Evolutionary conservation across 2,797 vertebrate genomes (phyloP).

Genomic region (Cuniculus paca): DNA sequence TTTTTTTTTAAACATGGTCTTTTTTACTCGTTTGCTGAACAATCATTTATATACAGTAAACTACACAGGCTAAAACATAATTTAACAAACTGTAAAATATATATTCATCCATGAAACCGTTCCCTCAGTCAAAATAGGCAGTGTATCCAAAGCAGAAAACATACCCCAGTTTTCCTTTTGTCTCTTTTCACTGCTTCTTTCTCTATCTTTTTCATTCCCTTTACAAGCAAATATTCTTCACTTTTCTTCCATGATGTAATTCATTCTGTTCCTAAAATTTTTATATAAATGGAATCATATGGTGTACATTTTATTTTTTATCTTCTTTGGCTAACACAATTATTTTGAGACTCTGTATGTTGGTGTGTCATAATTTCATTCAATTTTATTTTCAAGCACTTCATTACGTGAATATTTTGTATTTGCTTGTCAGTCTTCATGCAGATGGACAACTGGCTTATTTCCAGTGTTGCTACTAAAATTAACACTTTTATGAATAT

Average conservation of each 20-base stretch:
- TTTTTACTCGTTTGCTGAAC: neutral
- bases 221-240: neutral
- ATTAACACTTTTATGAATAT: neutral
- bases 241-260: neutral
- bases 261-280: neutral
- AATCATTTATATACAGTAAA: neutral
- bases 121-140: neutral
- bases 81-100: neutral
- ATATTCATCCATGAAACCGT: neutral
- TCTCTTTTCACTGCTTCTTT: neutral
- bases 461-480: neutral
- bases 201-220: neutral
- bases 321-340: neutral
- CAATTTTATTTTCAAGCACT: neutral
- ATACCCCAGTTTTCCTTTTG: neutral
- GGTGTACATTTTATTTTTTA: neutral
- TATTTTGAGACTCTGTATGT: neutral
- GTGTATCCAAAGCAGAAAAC: neutral
- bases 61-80: neutral
- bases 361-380: neutral
- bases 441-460: neutral
- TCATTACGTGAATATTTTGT: neutral
- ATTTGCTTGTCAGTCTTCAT: neutral
- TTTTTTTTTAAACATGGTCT: neutral
- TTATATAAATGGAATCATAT: no score